Evolutionary conservation across 2,888 invertebrate genomes (phyloP).

Genomic region (Platypus cylindrus): DNA sequence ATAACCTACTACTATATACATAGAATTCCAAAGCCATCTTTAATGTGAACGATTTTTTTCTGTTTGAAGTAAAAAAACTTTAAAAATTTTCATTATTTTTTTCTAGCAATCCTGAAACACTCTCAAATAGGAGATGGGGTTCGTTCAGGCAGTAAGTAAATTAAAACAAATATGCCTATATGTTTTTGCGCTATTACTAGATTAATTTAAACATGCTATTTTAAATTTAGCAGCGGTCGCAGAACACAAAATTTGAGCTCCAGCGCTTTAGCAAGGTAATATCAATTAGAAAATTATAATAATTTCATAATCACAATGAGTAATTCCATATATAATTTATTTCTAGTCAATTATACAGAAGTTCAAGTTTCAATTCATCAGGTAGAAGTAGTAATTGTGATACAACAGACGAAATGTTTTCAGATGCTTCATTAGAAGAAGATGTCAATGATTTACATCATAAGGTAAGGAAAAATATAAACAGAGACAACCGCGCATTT

Average conservation of each 20-base stretch:
- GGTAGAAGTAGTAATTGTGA: conserved; percentile 86
- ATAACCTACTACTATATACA: no score
- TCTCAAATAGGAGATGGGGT: conserved; percentile 50
- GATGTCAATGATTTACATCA: conserved; percentile 88
- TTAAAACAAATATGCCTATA: no score
- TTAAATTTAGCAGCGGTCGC: conserved; percentile 54
- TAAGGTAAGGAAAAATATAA: no score
- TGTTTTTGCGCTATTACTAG: no score
- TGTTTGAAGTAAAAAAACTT: no score
- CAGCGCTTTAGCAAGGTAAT: conserved; percentile 78
- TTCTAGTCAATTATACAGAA: conserved; percentile 79
- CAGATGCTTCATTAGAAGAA: conserved; percentile 83
- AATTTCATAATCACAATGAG: no score
- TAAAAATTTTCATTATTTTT: conserved; percentile 31
- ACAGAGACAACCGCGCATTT: no score
- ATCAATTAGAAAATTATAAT: conserved; percentile 2
- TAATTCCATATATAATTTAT: conserved; percentile 12
- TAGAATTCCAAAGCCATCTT: no score
- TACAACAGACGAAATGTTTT: conserved; percentile 89
- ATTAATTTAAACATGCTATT: conserved; percentile 4
- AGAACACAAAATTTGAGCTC: conserved; percentile 64
- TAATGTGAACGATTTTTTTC: no score
- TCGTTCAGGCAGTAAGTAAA: conserved; percentile 51
- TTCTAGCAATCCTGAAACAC: conserved; percentile 44
- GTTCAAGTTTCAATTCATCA: conserved; percentile 86